phyloP scores from a whole-genome alignment of 2,888 invertebrate species.

The Tethea ocularis region DNA sequence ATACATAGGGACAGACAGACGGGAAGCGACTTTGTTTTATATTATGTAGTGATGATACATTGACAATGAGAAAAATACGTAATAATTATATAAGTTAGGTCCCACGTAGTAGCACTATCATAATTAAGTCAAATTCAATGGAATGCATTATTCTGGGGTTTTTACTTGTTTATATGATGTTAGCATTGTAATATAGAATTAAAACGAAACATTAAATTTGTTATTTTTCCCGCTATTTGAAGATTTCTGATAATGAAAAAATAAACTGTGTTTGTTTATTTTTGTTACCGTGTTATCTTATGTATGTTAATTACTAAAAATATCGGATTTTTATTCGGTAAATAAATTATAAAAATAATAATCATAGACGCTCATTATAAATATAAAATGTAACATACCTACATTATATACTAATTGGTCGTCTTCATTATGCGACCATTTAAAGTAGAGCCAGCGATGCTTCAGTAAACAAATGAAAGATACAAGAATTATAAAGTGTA shows the following conservation, averaged over 20 bases:
- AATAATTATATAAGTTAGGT: no score
- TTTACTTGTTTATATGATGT: not conserved
- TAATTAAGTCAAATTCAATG: not conserved
- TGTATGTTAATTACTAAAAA: not conserved
- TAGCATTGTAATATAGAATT: not conserved
- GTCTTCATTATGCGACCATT: slow-evolving; percentile 42
- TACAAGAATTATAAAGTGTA: slow-evolving; percentile 39
- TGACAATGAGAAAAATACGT: no score
- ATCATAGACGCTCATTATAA: not conserved
- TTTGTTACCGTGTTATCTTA: not conserved
- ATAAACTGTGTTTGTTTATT: not conserved
- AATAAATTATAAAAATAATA: slow-evolving; percentile 7
- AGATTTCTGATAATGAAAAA: not conserved
- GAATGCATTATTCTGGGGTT: not conserved
- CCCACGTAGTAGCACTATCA: no score
- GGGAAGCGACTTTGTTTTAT: no score
- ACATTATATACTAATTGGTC: slow-evolving; percentile 20
- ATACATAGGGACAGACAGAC: no score
- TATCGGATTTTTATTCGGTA: slow-evolving; percentile 7
- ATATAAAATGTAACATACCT: slow-evolving; percentile 12
- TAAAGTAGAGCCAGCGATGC: slow-evolving; percentile 46
- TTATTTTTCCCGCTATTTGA: not conserved
- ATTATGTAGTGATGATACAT: no score
- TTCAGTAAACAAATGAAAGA: slow-evolving; percentile 48
- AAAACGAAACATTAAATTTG: not conserved